These are phyloP conservation scores for Conger conger DNA, from an alignment of 2,113 vertebrate species.

Conservation along the genomic window DNA sequence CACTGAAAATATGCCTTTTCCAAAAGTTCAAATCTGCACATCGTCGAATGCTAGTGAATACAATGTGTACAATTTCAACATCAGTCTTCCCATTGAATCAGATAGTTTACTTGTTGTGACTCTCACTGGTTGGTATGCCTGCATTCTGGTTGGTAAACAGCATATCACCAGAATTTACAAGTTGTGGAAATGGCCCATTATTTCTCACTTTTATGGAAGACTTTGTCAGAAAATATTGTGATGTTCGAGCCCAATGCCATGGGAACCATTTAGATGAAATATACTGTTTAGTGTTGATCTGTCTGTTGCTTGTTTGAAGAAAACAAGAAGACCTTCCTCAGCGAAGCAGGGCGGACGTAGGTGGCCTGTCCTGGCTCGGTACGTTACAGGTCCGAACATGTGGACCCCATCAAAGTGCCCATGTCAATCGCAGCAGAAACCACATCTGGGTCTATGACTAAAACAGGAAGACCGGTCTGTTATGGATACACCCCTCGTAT, in stretches of 20 bases:
- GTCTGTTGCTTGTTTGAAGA: not conserved
- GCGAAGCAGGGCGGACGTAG: not conserved
- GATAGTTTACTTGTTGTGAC: not conserved
- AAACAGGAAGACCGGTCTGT: constrained; percentile 1
- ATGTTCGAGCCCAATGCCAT: not conserved
- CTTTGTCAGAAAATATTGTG: not conserved
- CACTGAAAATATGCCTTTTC: not conserved
- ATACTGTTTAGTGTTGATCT: not conserved
- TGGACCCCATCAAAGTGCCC: not conserved
- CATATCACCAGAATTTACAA: not conserved
- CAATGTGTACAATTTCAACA: not conserved
- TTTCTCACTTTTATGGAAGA: not conserved
- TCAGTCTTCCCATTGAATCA: not conserved
- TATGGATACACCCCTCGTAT: constrained; percentile 5
- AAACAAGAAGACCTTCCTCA: not conserved
- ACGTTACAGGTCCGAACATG: not conserved
- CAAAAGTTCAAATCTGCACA: not conserved
- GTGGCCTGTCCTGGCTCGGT: not conserved
- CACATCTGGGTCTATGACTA: not conserved
- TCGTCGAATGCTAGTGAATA: not conserved
- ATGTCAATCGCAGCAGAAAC: not conserved
- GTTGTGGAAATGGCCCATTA: too few species aligned
- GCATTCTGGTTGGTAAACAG: not conserved
- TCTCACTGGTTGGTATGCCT: too few species aligned
- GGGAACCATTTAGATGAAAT: not conserved